Conservation (phyloP, 2,888 invertebrate genomes). For the Lycocerus yunnanus region DNA sequence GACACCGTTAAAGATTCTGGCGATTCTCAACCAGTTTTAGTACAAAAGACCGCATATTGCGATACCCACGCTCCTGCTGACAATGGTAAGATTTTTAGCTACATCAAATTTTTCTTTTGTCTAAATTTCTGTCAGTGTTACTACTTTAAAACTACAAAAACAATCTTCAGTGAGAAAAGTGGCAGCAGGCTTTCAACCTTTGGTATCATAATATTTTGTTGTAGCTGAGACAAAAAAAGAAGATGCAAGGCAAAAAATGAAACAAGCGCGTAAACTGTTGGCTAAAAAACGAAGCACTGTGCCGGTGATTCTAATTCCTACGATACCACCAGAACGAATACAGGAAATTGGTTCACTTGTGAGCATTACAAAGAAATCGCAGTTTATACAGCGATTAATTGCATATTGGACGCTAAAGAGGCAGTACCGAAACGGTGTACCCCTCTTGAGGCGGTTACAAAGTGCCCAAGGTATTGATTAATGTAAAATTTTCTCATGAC, state of each 20-base stretch:
- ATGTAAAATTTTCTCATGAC: neutral
- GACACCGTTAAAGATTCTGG: conserved; percentile 76
- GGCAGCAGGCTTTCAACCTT: no score
- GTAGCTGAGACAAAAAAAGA: conserved; percentile 55
- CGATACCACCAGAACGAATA: conserved; percentile 86
- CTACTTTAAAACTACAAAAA: no score
- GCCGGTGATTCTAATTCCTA: conserved; percentile 92
- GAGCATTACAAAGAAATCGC: conserved; percentile 72
- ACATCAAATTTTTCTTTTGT: no score
- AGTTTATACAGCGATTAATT: conserved; percentile 86
- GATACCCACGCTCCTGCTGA: conserved; percentile 88
- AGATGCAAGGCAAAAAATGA: conserved; percentile 80
- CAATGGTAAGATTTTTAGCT: conserved; percentile 52
- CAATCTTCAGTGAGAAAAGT: no score
- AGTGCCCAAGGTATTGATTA: conserved; percentile 56
- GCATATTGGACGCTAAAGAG: conserved; percentile 98
- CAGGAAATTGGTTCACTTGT: conserved; percentile 85
- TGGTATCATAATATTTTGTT: no score
- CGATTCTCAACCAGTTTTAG: conserved; percentile 71
- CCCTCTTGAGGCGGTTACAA: conserved; percentile 84
- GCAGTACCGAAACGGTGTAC: conserved; percentile 94
- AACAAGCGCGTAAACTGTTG: conserved; percentile 82
- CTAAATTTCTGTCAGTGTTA: no score
- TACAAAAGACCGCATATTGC: conserved; percentile 95
- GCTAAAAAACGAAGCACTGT: conserved; percentile 84